phyloP scores from a whole-genome alignment of 2,113 vertebrate species.

The Anguilla japonica region DNA sequence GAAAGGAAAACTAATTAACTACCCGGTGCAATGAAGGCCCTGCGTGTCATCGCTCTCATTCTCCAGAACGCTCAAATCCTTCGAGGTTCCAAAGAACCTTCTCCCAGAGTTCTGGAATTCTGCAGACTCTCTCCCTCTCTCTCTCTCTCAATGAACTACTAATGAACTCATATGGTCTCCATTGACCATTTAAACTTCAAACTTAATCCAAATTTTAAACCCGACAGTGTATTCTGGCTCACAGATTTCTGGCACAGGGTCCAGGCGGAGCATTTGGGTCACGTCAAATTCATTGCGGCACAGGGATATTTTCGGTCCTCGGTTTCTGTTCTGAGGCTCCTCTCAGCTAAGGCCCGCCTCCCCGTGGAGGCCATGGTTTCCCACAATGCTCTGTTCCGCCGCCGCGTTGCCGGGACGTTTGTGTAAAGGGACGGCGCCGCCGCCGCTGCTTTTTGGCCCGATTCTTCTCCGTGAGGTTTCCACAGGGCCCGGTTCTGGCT shows the following conservation, averaged over 20 bases:
- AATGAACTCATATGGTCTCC: too few relatives aligned
- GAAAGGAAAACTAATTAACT: background rate
- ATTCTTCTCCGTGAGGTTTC: background rate
- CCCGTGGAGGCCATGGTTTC: too few relatives aligned
- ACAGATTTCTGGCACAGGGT: too few relatives aligned
- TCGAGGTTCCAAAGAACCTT: background rate
- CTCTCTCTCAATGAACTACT: background rate
- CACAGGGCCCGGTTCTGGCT: background rate
- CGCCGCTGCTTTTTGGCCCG: background rate
- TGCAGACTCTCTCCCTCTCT: background rate
- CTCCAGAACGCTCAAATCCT: background rate
- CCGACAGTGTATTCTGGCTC: too few relatives aligned
- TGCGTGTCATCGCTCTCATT: background rate
- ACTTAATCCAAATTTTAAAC: background rate
- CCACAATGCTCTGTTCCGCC: too few relatives aligned
- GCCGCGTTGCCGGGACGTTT: background rate
- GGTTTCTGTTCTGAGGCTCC: too few relatives aligned
- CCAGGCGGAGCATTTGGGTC: too few relatives aligned
- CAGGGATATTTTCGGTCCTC: too few relatives aligned
- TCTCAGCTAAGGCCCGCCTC: too few relatives aligned
- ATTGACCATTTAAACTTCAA: background rate
- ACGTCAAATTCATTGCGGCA: too few relatives aligned
- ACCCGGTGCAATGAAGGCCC: too few relatives aligned
- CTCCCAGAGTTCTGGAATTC: background rate
- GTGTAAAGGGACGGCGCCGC: background rate